Evolutionary conservation across 1,140 invertebrate genomes (phyloP).

Genomic region (Brachionus rotundiformis): DNA sequence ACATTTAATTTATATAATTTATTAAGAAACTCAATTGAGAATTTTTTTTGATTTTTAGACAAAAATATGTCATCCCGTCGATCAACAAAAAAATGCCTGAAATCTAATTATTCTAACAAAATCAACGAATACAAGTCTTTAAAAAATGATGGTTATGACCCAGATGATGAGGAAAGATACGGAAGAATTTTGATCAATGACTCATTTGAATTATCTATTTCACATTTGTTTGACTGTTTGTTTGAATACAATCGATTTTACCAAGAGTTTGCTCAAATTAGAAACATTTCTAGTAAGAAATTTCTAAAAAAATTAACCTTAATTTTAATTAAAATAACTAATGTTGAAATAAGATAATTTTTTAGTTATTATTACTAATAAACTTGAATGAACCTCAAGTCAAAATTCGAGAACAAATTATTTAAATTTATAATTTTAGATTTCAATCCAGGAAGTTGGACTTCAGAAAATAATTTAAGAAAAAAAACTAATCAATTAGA

Average conservation of each 20-base stretch:
- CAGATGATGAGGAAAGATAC: not conserved
- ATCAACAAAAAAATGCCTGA: not conserved
- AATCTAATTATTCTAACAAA: not conserved
- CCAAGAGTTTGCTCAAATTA: not conserved
- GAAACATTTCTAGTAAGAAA: not conserved
- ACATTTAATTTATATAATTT: not conserved
- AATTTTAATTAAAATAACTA: not conserved
- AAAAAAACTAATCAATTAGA: not conserved
- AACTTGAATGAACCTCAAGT: not conserved
- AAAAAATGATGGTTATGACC: not conserved
- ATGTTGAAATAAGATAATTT: not conserved
- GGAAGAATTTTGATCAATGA: not conserved
- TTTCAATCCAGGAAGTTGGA: not conserved
- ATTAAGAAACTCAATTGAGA: not conserved
- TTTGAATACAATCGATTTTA: not conserved
- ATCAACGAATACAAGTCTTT: not conserved
- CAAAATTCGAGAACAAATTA: not conserved
- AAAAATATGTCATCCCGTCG: not conserved
- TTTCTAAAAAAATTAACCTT: not conserved
- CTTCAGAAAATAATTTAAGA: not conserved
- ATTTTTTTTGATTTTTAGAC: not conserved
- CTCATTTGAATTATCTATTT: not conserved
- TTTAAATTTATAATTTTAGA: not conserved
- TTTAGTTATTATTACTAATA: not conserved
- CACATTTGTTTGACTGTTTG: not conserved